Conservation (phyloP, 2,113 vertebrate species). For the Psilopogon haemacephalus region DNA sequence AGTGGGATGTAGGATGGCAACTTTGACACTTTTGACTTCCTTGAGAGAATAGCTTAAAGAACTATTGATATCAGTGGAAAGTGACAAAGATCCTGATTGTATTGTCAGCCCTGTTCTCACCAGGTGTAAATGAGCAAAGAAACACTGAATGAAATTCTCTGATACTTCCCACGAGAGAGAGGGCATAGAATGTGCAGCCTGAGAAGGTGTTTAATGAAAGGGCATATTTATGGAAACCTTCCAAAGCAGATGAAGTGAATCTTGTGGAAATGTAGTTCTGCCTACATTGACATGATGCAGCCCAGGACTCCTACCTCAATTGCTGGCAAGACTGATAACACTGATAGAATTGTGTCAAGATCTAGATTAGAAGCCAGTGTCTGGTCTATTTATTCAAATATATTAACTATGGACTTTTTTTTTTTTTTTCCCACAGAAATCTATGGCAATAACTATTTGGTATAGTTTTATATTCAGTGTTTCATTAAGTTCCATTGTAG, state of each 20-base stretch:
- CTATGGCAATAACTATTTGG: neutral
- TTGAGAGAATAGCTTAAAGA: neutral
- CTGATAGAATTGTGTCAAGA: neutral
- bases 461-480: neutral
- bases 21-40: rapidly evolving
- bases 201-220: neutral
- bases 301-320: neutral
- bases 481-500: neutral
- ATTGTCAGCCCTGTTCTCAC: neutral
- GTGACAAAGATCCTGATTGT: neutral
- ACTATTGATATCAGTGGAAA: neutral
- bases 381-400: neutral
- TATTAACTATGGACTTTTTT: neutral
- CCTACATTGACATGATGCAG: rapidly evolving
- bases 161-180: neutral
- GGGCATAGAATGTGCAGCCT: neutral
- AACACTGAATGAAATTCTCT: neutral
- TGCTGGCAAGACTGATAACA: neutral
- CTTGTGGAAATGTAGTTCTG: neutral
- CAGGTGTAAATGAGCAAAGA: neutral
- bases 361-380: neutral
- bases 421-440: neutral
- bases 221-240: neutral
- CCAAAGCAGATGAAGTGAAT: neutral
- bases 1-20: neutral